Evolutionary conservation across 2,113 vertebrate species (phyloP).

Genomic region (Mormyrus lacerda): DNA sequence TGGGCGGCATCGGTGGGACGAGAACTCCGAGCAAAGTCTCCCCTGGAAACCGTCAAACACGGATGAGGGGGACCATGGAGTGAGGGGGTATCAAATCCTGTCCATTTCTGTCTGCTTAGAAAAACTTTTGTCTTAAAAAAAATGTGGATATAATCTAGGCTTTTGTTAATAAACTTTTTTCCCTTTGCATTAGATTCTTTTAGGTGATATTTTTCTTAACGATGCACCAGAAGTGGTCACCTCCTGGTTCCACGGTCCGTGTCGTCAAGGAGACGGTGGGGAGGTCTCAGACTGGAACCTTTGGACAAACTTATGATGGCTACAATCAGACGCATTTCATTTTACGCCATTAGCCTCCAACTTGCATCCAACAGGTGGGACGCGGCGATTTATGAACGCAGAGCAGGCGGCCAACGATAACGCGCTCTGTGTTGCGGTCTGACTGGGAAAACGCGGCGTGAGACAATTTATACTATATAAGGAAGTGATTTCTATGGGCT

Average conservation of each 20-base stretch:
- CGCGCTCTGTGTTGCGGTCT: background rate
- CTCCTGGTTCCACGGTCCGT: background rate
- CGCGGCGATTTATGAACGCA: background rate
- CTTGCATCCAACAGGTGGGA: background rate
- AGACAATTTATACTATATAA: background rate
- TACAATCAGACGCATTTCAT: background rate
- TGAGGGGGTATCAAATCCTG: background rate
- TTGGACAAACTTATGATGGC: background rate
- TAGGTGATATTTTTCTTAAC: background rate
- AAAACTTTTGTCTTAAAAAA: background rate
- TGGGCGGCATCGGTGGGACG: background rate
- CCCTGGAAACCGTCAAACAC: background rate
- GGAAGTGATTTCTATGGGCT: background rate
- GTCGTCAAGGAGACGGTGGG: background rate
- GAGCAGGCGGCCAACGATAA: no score
- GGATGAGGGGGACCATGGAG: background rate
- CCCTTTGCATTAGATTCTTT: background rate
- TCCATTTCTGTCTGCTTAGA: background rate
- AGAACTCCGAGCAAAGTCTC: background rate
- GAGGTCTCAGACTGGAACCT: background rate
- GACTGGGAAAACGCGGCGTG: background rate
- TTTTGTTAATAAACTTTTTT: background rate
- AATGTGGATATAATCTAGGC: background rate
- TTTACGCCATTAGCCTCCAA: background rate
- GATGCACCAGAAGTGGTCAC: background rate